Base-by-base conservation (phyloP, 2,888 invertebrate genomes). In the Lydus trimaculatus region DNA sequence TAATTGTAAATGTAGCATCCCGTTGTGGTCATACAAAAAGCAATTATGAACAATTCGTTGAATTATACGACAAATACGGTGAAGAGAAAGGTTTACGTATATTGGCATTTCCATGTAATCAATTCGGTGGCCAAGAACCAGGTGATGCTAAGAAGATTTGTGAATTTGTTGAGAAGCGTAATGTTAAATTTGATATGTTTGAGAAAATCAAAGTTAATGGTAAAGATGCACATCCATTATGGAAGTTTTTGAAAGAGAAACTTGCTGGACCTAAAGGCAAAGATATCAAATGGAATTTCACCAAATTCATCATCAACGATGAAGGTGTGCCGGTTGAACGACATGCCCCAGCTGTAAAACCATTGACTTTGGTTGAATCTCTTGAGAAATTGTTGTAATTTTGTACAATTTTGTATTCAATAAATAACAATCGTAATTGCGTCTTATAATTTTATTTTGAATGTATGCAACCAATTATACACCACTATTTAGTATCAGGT, bases 281-380 rank as follows among this genome's bases (percentile, higher is more conserved):
- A 80, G 89, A 89, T 69, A 93, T 96, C 76, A 94, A 94, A 81
- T 96, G 95, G 95, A 96, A 96, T 84, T 96, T 94, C 82, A 91
- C 94, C 0, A 96, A 96, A 84, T 96, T 96, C 84, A 87, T 96
- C 31, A 86, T 95, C 13, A 89, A 94, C 81, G 90, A 88, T 77
- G 85, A 92, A 56, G 95, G 95, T 0, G 84, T 89, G 15, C 91
- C 92, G 0, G 90, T 92, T 7, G 90, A 90, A 73, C 85, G 92
- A 71, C 89, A 89, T 71, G 69, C 87, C 0, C 90, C 92, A 8
- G 72, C 76, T 56, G 79, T 78, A 20, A 83, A 84, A 70, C 84
- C 85, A 15, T 69, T 80, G 7, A 78, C 73, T 58, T 70, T 85
- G 61, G 78, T 83, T 6, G 77, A 80, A n/a, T 79, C 78, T 61